Percentiles rank a stretch among this genome's conserved stretches.
These are phyloP conservation scores for Sebastes reedi DNA, from an alignment of 2,797 vertebrate genomes.

Conservation along the genomic window DNA sequence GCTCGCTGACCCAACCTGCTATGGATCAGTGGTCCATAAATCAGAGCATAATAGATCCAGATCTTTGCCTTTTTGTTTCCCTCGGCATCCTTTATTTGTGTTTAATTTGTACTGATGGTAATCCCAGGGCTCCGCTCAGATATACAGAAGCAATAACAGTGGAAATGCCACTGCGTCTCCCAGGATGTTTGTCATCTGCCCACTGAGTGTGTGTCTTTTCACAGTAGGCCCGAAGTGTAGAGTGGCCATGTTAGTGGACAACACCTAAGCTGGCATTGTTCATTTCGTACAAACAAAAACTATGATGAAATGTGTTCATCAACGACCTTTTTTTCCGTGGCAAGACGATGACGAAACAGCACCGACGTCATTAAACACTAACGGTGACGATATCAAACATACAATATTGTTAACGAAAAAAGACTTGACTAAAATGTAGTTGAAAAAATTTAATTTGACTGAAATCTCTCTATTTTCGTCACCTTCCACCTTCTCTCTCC, in stretches of 20 bases:
- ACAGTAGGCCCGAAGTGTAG: background rate
- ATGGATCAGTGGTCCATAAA: constrained; percentile 90
- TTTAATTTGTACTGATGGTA: constrained; percentile 93
- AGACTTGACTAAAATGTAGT: no score
- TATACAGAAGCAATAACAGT: constrained; percentile 73
- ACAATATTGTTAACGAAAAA: no score
- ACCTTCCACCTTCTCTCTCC: no score
- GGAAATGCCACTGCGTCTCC: constrained; percentile 57
- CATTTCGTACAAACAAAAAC: no score
- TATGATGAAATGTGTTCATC: no score
- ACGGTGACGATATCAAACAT: no score
- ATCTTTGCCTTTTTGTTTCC: constrained; percentile 79
- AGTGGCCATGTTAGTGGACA: constrained; percentile 12
- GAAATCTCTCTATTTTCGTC: no score
- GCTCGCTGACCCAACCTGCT: constrained; percentile 79
- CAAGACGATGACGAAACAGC: no score
- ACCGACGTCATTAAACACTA: no score
- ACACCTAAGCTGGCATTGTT: background rate
- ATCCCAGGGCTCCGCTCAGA: constrained; percentile 84
- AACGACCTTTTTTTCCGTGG: no score
- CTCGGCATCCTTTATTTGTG: constrained; percentile 90
- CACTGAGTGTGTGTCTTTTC: background rate
- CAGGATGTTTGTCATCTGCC: constrained; percentile 29
- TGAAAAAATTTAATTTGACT: no score
- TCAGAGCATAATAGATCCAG: constrained; percentile 89